Percentiles rank a stretch among this genome's conserved stretches.
Conservation (phyloP, 2,888 invertebrate genomes). For the Abscondita cerata region DNA sequence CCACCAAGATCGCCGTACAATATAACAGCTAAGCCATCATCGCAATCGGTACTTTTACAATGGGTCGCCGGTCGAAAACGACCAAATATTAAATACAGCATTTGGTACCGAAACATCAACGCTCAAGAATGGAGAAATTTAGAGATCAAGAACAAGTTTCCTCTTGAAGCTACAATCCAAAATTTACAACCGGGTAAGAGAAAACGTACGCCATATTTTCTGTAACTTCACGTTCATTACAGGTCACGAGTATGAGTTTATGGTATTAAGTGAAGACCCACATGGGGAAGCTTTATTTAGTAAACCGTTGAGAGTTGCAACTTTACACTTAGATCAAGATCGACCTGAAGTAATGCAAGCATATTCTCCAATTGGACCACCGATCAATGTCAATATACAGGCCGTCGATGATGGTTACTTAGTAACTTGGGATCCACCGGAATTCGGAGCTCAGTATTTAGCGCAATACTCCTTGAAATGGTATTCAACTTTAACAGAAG, state of each 20-base stretch:
- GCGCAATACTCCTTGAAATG: conserved; percentile 73
- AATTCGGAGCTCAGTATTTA: conserved; percentile 63
- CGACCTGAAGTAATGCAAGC: conserved; percentile 22
- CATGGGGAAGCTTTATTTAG: conserved; percentile 91
- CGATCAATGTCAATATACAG: conserved; percentile 73
- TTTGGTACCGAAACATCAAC: conserved; percentile 83
- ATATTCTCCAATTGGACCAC: conserved; percentile 62
- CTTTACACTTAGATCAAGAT: conserved; percentile 61
- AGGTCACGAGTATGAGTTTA: conserved; percentile 84
- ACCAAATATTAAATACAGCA: conserved; percentile 79
- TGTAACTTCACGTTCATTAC: conserved; percentile 21
- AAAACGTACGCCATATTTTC: too few species aligned
- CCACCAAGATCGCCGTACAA: conserved; percentile 92
- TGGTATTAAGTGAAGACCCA: conserved; percentile 87
- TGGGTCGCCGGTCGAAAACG: conserved; percentile 87
- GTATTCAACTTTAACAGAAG: conserved; percentile 67
- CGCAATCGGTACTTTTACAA: conserved; percentile 74
- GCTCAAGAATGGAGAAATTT: conserved; percentile 85
- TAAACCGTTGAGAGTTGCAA: conserved; percentile 77
- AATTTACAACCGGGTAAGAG: conserved; percentile 71
- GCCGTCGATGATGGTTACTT: conserved; percentile 77
- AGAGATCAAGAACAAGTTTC: conserved; percentile 73
- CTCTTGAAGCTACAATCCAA: conserved; percentile 79
- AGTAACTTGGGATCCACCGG: conserved; percentile 76
- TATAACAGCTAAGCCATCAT: conserved; percentile 77